phyloP scores from a whole-genome alignment of 2,113 vertebrate species.

The Pteruthius melanotis region DNA sequence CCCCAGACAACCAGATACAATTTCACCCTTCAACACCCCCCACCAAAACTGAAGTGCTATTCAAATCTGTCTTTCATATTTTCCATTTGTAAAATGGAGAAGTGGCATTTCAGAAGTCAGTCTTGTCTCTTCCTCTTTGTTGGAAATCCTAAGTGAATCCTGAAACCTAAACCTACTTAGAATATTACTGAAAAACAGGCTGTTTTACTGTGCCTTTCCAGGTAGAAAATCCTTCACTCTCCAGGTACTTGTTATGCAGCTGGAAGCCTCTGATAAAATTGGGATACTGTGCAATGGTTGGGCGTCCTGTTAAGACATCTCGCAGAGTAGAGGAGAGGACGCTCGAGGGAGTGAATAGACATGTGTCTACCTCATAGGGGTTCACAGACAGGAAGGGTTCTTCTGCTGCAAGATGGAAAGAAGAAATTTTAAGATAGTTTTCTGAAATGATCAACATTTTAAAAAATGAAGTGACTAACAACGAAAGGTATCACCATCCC shows the following conservation, averaged over 20 bases:
- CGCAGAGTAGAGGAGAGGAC: conserved; percentile 46
- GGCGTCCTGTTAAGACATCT: conserved; percentile 71
- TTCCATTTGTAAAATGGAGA: neutral
- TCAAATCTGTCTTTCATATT: neutral
- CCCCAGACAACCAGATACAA: neutral
- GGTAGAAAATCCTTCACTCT: conserved; percentile 66
- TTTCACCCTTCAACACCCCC: neutral
- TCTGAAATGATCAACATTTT: neutral
- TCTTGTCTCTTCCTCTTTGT: neutral
- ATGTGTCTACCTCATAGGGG: conserved; percentile 41
- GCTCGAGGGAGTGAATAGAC: neutral
- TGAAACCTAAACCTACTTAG: neutral
- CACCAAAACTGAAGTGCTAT: neutral
- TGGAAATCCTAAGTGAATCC: neutral
- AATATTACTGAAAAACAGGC: neutral
- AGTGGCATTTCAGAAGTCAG: neutral
- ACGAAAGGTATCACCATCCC: neutral
- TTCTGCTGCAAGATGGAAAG: conserved; percentile 22
- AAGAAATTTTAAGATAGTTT: neutral
- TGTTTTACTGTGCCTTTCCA: conserved; percentile 75
- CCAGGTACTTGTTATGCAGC: conserved; percentile 70
- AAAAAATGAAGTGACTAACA: neutral
- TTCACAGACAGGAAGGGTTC: conserved; percentile 40
- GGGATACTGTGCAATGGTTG: conserved; percentile 58
- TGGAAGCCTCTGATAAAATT: conserved; percentile 80